Base-by-base conservation (phyloP, 2,888 invertebrate species). In the Heliothis peltigera region DNA sequence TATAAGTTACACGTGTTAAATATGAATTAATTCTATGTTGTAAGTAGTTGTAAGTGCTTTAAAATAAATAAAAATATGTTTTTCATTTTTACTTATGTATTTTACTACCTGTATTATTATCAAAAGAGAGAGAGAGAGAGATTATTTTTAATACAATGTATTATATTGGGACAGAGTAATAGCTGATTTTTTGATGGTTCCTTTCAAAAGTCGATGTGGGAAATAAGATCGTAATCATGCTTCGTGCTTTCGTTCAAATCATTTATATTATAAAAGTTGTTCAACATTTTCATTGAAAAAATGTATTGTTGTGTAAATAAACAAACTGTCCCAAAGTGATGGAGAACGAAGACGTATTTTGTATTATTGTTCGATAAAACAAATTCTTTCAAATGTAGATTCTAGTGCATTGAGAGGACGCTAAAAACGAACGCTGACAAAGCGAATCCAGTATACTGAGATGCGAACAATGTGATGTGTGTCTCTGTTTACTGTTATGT, bases 371-470 rank as follows among this genome's bases (percentile, higher is more conserved):
- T 51, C 39, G 18, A 25, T 4, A 18, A 25, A 59, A 42, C 22
- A 5, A 52, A 52, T 48, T 46, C 25, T 43, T 52, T 52, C 35
- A 35, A 17, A 52, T 55, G 54, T 70, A 52, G 42, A 62, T 55
- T 55, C 8, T 18, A 52, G 48, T 47, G 49, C 63, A 70, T 8
- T 51, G 32, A 15, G 25, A 22, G 39, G 25, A 55, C 18, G 19
- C 28, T 55, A 19, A 49, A 68, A 55, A 48, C 5, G 25, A 21
- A 25, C n/a, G 15, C 5, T 8, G 19, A 64, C 55, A 70, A 70
- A 70, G 51, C 5, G 22, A 55, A 35, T 21, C 17, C 8, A 1
- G 12, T n/a, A 46, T 42, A 21, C 28, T 61, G 70, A 61, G 55
- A 61, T 15, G 18, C n/a, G 39, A 70, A 8, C 49, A 49, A 17